Evolutionary conservation across 2,888 invertebrate genomes (phyloP), one percentile per base, ranked within the genome.

Genomic region (Drosophila histrio): DNA sequence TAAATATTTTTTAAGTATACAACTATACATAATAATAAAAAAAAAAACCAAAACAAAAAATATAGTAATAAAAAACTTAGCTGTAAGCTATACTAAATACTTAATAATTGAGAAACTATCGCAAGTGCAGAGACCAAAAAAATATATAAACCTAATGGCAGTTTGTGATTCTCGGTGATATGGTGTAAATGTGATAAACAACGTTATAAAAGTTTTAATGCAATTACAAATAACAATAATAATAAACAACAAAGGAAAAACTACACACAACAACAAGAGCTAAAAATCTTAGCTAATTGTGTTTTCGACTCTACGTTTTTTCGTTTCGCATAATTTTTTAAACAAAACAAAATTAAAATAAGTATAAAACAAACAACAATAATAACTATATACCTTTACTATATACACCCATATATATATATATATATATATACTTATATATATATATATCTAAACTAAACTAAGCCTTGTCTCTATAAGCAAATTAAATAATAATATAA

Each of bases 151-250:
- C 72, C 65, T 54, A 76, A 77, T 39, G 79, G 76, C 72, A 84
- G 82, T 79, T 87, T 84, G 88, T 85, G 86, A 87, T 87, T 85
- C 87, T 85, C 84, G 84, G 84, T 85, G 84, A 85, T 85, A 85
- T 81, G 86, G 84, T 85, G 84, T 88, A 85, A 81, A 85, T 85
- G 84, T 85, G 84, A 85, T 85, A 85, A 84, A 88, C 64, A 83
- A 72, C 41, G 77, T 83, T 79, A 81, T 74, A 70, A 79, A 71
- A 61, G 60, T 83, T 88, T 88, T 77, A 82, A 83, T 67, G 63
- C 49, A 82, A 82, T 76, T 71, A 67, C 61, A 53, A 71, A 22
- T 52, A 66, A 60, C 44, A 72, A 64, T 46, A 38, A 60, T 53
- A 60, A 52, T 32, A 38, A 56, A 53, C 43, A 53, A 50, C 36